A percentile compares a stretch with the other conserved stretches of the same genome.
Conservation (phyloP, 2,888 invertebrate genomes). For the Sialis lutaria region DNA sequence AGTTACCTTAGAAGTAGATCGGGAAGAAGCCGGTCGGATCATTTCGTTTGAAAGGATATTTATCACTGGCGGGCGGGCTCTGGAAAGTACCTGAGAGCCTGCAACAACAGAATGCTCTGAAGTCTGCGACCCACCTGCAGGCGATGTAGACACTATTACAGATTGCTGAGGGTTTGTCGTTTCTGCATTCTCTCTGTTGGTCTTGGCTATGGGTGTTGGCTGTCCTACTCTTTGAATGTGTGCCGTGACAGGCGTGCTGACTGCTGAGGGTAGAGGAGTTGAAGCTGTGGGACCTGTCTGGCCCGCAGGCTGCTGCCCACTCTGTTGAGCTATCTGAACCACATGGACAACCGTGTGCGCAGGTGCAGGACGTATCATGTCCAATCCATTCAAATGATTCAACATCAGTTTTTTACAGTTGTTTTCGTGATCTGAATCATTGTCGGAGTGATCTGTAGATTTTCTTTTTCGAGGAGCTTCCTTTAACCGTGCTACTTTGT, state of each 20-base stretch:
- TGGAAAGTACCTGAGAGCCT: no score
- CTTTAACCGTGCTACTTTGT: slow-evolving; percentile 9
- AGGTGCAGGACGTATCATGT: slow-evolving; percentile 37
- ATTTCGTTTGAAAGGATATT: background rate
- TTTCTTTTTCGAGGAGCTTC: slow-evolving; percentile 10
- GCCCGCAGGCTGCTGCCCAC: slow-evolving; percentile 3
- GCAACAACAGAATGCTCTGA: no score
- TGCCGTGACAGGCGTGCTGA: slow-evolving; percentile 18
- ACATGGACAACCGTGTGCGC: slow-evolving; percentile 23
- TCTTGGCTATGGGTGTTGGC: slow-evolving; percentile 13
- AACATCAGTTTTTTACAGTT: background rate
- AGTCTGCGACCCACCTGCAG: background rate
- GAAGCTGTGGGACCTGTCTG: background rate
- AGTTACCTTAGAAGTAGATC: background rate
- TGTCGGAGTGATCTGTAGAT: slow-evolving; percentile 18
- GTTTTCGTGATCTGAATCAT: slow-evolving; percentile 8
- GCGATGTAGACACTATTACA: slow-evolving; percentile 15
- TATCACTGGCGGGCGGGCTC: background rate
- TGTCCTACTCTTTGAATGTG: slow-evolving; percentile 29
- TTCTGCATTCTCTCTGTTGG: slow-evolving; percentile 2
- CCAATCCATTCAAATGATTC: slow-evolving; percentile 29
- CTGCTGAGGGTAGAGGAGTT: slow-evolving; percentile 1
- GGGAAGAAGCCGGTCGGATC: background rate
- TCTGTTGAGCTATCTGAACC: slow-evolving; percentile 19
- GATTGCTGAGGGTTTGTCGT: background rate